Evolutionary conservation across 2,888 invertebrate species (phyloP).

Genomic region (Barypeithes pellucidus): DNA sequence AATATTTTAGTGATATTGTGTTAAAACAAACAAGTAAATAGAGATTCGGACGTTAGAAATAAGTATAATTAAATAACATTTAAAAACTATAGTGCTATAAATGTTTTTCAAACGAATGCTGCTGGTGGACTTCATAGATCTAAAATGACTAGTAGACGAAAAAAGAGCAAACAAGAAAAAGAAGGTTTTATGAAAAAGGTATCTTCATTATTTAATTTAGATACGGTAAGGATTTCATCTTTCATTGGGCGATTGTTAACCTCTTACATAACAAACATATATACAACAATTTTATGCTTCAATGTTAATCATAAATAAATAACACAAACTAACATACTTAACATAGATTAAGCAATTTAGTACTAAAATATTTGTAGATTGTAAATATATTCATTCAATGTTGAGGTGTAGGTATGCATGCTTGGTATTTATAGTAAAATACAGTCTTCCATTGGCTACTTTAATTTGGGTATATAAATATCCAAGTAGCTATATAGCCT

Average conservation of each 20-base stretch:
- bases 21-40: slow-evolving; percentile 4
- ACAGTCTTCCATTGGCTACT: no score
- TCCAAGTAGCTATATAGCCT: no score
- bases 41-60: background rate
- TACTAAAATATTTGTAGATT: no score
- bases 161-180: slow-evolving; percentile 76
- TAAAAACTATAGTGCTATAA: slow-evolving; percentile 2
- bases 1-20: background rate
- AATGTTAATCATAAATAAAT: slow-evolving; percentile 3
- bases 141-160: slow-evolving; percentile 78
- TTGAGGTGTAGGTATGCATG: no score
- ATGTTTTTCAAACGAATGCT: slow-evolving; percentile 17
- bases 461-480: no score
- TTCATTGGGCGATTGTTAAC: background rate
- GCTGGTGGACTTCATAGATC: background rate
- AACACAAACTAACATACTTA: background rate
- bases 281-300: background rate
- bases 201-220: slow-evolving; percentile 89
- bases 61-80: background rate
- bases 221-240: slow-evolving; percentile 79
- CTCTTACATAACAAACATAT: background rate
- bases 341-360: slow-evolving; percentile 1
- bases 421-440: no score
- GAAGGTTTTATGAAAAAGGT: slow-evolving; percentile 90
- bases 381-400: no score